Evolutionary conservation across 2,113 vertebrate genomes (phyloP).

Genomic region (Lycaon pictus): DNA sequence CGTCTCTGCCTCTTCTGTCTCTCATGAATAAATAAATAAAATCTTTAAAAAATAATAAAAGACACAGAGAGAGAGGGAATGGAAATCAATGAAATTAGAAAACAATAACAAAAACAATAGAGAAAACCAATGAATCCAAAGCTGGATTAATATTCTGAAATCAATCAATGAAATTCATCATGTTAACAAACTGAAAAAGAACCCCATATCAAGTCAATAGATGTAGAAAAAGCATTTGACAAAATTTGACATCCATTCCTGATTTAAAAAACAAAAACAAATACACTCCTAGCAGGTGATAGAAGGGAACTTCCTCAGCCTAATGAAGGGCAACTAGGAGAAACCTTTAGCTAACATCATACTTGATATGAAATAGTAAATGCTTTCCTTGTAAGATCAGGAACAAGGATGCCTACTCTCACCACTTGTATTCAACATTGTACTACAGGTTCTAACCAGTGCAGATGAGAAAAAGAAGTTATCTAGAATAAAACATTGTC

Average conservation of each 20-base stretch:
- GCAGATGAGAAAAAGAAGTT: neutral
- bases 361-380: no score
- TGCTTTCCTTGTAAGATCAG: no score
- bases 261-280: neutral
- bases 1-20: no score
- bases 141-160: neutral
- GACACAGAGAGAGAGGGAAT: no score
- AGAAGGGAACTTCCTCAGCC: neutral
- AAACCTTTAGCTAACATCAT: neutral
- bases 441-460: neutral
- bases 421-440: no score
- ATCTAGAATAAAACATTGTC: neutral
- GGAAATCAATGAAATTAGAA: neutral
- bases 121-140: neutral
- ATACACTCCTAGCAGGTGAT: neutral
- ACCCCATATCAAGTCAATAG: neutral
- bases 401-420: no score
- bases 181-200: slow-evolving; percentile 1
- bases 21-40: no score
- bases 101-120: neutral
- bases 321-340: neutral
- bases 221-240: neutral
- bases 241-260: neutral
- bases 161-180: neutral
- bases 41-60: no score